A percentile compares a stretch with the other conserved stretches of the same genome.
These are phyloP conservation scores for Xanthia icteritia DNA, from an alignment of 2,888 invertebrate genomes.

Conservation along the genomic window DNA sequence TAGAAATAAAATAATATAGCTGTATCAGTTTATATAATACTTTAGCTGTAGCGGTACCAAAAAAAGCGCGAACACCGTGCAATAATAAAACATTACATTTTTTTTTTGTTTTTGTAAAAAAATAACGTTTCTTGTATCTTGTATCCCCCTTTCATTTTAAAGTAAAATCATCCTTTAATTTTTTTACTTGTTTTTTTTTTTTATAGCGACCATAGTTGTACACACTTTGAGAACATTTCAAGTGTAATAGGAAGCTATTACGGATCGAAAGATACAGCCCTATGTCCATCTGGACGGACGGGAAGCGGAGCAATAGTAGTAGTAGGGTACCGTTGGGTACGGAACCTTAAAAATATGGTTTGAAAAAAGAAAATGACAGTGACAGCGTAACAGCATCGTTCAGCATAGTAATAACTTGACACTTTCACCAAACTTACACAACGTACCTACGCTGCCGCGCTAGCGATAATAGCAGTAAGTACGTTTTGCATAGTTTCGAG, in stretches of 20 bases:
- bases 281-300: not conserved
- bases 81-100: no score
- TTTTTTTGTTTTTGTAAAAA: no score
- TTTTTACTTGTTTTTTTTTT: no score
- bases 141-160: no score
- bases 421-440: conserved; percentile 29
- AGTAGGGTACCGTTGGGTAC: not conserved
- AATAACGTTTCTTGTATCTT: no score
- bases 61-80: not conserved
- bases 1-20: not conserved
- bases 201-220: no score
- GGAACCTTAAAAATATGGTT: not conserved
- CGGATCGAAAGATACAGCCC: not conserved
- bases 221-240: no score
- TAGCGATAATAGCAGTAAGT: no score
- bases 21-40: not conserved
- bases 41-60: not conserved
- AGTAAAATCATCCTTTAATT: no score
- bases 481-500: no score
- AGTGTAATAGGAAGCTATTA: not conserved
- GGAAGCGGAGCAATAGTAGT: not conserved
- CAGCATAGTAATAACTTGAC: conserved; percentile 8
- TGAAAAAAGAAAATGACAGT: not conserved
- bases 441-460: no score
- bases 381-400: no score